Evolutionary conservation across 2,797 vertebrate genomes (phyloP).

Genomic region (Semaprochilodus insignis): DNA sequence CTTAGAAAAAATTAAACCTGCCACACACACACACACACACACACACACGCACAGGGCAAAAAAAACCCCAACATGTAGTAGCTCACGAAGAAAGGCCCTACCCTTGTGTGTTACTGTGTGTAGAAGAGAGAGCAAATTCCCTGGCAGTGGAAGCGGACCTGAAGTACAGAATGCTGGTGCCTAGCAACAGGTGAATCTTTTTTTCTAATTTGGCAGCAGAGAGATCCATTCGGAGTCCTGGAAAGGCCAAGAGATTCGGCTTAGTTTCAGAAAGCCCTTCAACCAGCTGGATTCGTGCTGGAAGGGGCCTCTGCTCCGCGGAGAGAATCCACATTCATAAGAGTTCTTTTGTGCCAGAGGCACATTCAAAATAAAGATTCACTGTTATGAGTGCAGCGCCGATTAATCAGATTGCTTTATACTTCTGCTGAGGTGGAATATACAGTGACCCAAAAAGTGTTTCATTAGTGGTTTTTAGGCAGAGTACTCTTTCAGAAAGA

Average conservation of each 20-base stretch:
- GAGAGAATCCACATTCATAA: constrained; percentile 6
- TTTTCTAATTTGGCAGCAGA: constrained; percentile 39
- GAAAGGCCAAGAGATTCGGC: constrained; percentile 28
- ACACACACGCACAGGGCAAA: too few relatives aligned
- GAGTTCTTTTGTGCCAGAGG: neutral
- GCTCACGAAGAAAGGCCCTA: neutral
- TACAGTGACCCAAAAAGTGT: too few relatives aligned
- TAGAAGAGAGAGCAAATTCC: constrained; percentile 28
- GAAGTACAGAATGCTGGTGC: constrained; percentile 58
- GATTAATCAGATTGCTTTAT: neutral
- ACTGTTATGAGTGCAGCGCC: neutral
- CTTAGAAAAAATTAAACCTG: neutral
- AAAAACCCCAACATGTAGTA: neutral
- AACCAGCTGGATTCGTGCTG: neutral
- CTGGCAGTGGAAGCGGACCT: constrained; percentile 48
- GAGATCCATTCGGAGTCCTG: constrained; percentile 32
- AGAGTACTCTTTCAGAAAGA: too few relatives aligned
- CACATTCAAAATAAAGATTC: neutral
- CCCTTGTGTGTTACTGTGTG: constrained; percentile 13
- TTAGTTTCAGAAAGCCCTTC: constrained; percentile 4
- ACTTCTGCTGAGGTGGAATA: neutral
- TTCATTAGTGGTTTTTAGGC: too few relatives aligned
- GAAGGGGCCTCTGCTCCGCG: neutral
- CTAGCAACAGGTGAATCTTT: constrained; percentile 67
- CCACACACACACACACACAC: too few relatives aligned